Conservation (phyloP, 1,140 invertebrate species). For the Zaprionus kolodkinae region DNA sequence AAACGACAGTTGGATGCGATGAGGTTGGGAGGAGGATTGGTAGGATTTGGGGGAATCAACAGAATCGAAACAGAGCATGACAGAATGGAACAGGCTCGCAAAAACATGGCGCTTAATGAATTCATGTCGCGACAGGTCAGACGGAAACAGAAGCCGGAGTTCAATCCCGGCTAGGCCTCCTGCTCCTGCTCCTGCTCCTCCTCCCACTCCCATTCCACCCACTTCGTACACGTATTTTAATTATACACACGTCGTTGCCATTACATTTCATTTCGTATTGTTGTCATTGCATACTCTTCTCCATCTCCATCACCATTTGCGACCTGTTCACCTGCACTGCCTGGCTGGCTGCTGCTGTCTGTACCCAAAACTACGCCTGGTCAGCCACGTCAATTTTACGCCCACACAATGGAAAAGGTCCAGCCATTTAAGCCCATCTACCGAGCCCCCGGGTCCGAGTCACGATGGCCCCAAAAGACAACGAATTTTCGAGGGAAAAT, state of each 20-base stretch:
- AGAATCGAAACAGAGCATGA: background rate
- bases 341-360: slow-evolving; percentile 2
- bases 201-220: background rate
- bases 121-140: slow-evolving; percentile 67
- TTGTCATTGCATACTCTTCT: slow-evolving; percentile 51
- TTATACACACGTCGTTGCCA: slow-evolving; percentile 79
- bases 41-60: background rate
- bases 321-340: slow-evolving; percentile 6
- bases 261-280: slow-evolving; percentile 78
- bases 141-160: slow-evolving; percentile 34
- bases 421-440: slow-evolving; percentile 51
- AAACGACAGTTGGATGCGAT: background rate
- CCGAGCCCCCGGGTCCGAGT: background rate
- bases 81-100: background rate
- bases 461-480: slow-evolving; percentile 37
- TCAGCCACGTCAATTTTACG: slow-evolving; percentile 48
- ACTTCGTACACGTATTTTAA: slow-evolving; percentile 56
- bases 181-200: background rate
- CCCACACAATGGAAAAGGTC: slow-evolving; percentile 39
- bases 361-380: slow-evolving; percentile 24
- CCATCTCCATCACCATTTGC: slow-evolving; percentile 13
- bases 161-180: slow-evolving; percentile 13
- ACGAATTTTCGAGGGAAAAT: slow-evolving; percentile 67
- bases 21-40: slow-evolving; percentile 5
- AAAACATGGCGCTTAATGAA: slow-evolving; percentile 69